Percentiles rank a stretch among this genome's conserved stretches.
Conservation (phyloP, 1,140 invertebrate genomes). For the Plutomurus gul region DNA sequence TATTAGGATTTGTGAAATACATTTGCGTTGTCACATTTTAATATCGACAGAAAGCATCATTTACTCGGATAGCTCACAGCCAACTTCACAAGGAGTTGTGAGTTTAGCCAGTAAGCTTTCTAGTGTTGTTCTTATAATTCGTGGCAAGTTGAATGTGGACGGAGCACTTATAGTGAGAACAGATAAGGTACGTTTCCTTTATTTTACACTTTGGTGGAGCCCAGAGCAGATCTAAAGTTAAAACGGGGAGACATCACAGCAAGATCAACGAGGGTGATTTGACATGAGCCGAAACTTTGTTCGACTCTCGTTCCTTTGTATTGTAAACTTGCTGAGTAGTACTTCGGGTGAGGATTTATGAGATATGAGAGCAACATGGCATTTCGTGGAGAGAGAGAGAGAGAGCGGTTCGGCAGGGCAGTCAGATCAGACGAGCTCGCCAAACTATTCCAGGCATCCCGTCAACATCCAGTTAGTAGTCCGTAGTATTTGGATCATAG, state of each 20-base stretch:
- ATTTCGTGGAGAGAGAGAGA: not conserved
- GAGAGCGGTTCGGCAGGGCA: too few species aligned
- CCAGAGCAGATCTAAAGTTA: constrained; percentile 13
- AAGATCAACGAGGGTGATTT: constrained; percentile 13
- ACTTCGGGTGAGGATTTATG: constrained; percentile 24
- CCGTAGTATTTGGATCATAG: not conserved
- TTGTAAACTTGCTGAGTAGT: constrained; percentile 11
- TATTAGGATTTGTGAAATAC: too few species aligned
- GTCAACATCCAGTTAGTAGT: not conserved
- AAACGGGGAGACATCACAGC: constrained; percentile 4
- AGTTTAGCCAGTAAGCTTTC: too few species aligned
- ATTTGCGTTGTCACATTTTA: too few species aligned
- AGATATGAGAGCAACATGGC: constrained; percentile 4
- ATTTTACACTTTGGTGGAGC: constrained; percentile 19
- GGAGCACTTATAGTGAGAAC: too few species aligned
- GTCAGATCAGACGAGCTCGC: not conserved
- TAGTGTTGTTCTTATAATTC: too few species aligned
- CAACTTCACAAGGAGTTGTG: too few species aligned
- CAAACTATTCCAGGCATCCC: not conserved
- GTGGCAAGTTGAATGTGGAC: too few species aligned
- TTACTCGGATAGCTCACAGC: too few species aligned
- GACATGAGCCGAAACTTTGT: not conserved
- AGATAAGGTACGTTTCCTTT: not conserved
- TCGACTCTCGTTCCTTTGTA: constrained; percentile 13
- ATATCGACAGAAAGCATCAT: too few species aligned